Percentiles rank a stretch among this genome's conserved stretches.
phyloP scores from a whole-genome alignment of 2,113 vertebrate species.

The Apteryx owenii region DNA sequence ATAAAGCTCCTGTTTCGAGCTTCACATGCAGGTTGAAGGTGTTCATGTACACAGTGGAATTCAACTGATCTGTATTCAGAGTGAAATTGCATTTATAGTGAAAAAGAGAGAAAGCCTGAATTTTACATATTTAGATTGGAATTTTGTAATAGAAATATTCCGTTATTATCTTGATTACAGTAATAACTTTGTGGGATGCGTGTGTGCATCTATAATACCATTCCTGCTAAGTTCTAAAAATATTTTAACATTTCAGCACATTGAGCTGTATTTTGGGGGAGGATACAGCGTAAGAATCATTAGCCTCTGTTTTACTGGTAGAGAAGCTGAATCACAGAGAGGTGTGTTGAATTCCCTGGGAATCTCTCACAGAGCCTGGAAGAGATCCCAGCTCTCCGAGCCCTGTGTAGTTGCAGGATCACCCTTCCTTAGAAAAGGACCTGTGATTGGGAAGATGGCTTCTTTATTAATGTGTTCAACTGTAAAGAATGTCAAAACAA shows the following conservation, averaged over 20 bases:
- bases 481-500: not conserved
- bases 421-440: not conserved
- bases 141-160: not conserved
- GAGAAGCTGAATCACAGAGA: not conserved
- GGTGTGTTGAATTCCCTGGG: not conserved
- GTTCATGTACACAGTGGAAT: not conserved
- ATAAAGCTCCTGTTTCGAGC: rapidly evolving
- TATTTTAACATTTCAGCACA: not conserved
- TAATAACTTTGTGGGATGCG: not conserved
- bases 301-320: not conserved
- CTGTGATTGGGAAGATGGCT: not conserved
- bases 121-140: not conserved
- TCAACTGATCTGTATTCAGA: not conserved
- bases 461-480: not conserved
- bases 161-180: not conserved
- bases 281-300: not conserved
- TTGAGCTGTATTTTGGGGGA: not conserved
- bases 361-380: not conserved
- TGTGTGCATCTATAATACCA: not conserved
- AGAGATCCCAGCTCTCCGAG: not conserved
- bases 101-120: not conserved
- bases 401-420: no score
- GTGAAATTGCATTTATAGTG: not conserved
- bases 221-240: not conserved
- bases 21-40: not conserved